Percentiles rank a stretch among this genome's conserved stretches.
Evolutionary conservation across 2,113 vertebrate genomes (phyloP).

Genomic region (Odocoileus virginianus): DNA sequence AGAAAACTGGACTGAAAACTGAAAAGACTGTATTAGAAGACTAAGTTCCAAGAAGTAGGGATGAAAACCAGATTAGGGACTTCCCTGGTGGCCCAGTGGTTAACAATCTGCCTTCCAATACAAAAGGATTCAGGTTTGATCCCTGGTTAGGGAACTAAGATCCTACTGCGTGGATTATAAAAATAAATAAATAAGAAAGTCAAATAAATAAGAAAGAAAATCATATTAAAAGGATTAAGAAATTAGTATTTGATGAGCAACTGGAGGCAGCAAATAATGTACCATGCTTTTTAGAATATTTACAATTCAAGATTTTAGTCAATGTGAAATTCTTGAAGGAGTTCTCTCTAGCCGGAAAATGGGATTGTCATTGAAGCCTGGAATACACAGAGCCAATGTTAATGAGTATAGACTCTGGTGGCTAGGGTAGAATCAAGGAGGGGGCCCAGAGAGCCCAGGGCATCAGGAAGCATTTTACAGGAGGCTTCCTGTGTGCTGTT

Average conservation of each 20-base stretch:
- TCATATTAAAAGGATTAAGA: neutral
- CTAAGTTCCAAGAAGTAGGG: neutral
- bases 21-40: neutral
- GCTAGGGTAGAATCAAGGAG: neutral
- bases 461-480: too few relatives aligned
- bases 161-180: neutral
- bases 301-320: neutral
- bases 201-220: neutral
- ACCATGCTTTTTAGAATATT: neutral
- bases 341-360: neutral
- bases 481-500: too few relatives aligned
- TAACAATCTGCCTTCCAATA: neutral
- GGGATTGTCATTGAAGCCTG: neutral
- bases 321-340: neutral
- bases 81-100: neutral
- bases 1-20: neutral
- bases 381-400: neutral
- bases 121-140: neutral
- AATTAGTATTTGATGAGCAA: neutral
- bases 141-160: neutral
- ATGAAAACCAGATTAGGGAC: neutral
- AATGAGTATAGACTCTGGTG: neutral
- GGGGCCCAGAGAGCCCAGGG: rapidly evolving
- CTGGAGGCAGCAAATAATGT: neutral
- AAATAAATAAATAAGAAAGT: neutral